A percentile compares a stretch with the other conserved stretches of the same genome.
Conservation (phyloP, 2,888 invertebrate genomes). For the Chymomyza amoena region DNA sequence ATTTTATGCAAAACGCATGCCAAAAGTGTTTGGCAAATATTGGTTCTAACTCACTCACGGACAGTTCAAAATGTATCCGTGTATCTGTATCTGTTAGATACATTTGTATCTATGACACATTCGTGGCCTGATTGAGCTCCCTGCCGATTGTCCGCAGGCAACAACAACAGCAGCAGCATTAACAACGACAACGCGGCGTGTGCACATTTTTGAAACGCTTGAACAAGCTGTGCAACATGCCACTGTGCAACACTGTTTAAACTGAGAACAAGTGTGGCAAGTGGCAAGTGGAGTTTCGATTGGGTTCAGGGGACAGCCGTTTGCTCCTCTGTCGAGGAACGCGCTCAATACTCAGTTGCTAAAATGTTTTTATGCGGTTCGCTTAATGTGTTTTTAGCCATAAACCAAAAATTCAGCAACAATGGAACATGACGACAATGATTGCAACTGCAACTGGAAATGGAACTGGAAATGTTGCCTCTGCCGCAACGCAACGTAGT, state of each 20-base stretch:
- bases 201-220: constrained; percentile 51
- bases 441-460: constrained; percentile 35
- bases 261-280: constrained; percentile 20
- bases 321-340: neutral
- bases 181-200: constrained; percentile 1
- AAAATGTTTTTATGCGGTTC: constrained; percentile 71
- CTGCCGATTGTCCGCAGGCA: neutral
- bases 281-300: constrained; percentile 14
- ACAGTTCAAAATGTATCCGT: neutral
- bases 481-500: neutral
- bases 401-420: constrained; percentile 56
- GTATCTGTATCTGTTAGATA: constrained; percentile 16
- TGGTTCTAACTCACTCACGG: neutral
- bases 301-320: neutral
- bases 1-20: constrained; percentile 67
- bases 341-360: constrained; percentile 19
- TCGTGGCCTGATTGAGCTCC: neutral
- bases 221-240: constrained; percentile 19
- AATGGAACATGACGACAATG: constrained; percentile 39
- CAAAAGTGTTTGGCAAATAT: constrained; percentile 67
- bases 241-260: neutral
- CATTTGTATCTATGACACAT: constrained; percentile 17
- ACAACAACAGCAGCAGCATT: neutral
- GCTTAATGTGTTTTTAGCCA: constrained; percentile 70
- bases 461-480: too few relatives aligned